Conservation (phyloP, 2,888 invertebrate genomes). For the Tetheella fluctuosa region DNA sequence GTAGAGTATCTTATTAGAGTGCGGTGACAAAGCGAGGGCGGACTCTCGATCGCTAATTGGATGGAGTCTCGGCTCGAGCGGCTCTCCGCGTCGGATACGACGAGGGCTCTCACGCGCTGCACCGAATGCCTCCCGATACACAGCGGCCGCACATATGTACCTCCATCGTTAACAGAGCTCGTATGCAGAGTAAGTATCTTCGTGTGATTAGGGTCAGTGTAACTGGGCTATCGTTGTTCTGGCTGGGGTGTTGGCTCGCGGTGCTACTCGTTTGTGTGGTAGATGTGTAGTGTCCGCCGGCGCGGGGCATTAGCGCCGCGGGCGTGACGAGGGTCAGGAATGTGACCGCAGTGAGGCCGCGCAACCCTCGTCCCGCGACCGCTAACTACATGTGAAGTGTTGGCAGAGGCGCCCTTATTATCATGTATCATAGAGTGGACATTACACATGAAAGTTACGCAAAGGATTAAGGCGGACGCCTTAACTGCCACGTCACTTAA, state of each 20-base stretch:
- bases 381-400: background rate
- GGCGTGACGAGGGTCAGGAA: conserved; percentile 1
- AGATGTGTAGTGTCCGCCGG: background rate
- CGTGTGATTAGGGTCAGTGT: background rate
- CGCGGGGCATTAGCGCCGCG: background rate
- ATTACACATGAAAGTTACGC: background rate
- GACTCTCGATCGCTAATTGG: conserved; percentile 18
- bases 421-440: background rate
- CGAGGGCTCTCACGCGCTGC: background rate
- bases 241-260: too few relatives aligned
- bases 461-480: background rate
- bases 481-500: background rate
- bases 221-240: background rate
- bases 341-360: background rate
- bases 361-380: background rate
- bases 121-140: background rate
- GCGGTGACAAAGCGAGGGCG: conserved; percentile 1
- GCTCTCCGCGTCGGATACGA: background rate
- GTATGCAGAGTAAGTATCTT: background rate
- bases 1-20: background rate
- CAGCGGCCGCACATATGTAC: background rate
- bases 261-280: background rate
- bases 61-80: conserved; percentile 1
- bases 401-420: background rate
- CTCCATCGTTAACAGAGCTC: background rate